Evolutionary conservation across 2,113 vertebrate genomes (phyloP), one percentile per base, ranked within the genome.

Genomic region (Indri indri): DNA sequence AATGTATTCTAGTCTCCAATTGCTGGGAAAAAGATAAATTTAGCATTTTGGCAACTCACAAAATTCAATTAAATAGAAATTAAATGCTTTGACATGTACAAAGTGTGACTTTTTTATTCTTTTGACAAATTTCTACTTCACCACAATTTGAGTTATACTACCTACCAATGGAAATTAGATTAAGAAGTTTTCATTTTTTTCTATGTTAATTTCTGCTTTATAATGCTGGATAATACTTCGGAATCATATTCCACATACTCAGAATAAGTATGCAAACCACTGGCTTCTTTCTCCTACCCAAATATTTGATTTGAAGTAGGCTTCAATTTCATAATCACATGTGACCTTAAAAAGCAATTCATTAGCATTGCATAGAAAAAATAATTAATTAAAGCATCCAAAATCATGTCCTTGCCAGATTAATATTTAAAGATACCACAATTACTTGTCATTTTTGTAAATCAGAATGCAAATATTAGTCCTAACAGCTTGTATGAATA

Each of bases 371-470:
- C 22, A 66, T 34, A 93, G 68, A 30, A 82, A 91, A 90, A 85
- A 65, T 23, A 82, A 83, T 23, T 54, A 85, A 42, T 85, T 22
- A 74, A 91, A 76, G 50, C 65, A 76, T 45, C 40, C 37, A 16
- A 92, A 90, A 82, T 92, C 90, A 92, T 88, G 40, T 95, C 22
- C 30, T 79, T 83, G 52, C 65, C 42, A 88, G 50, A 42, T 95
- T 90, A 96, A 94, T 95, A 89, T 93, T 88, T 90, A 88, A 85
- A 81, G 81, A 80, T 61, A 47, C 22, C 52, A 90, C 27, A 70
- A 88, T 88, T 92, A 73, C 25, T 71, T 96, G 2, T 88, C 71
- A 74, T 86, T 22, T 88, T 88, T 91, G 92, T 52, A 52, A n/a
- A n/a, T 63, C 74, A 84, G 34, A 94, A 47, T 90, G 70, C 40